Evolutionary conservation across 2,113 vertebrate genomes (phyloP).

Genomic region (Onychostoma macrolepis): DNA sequence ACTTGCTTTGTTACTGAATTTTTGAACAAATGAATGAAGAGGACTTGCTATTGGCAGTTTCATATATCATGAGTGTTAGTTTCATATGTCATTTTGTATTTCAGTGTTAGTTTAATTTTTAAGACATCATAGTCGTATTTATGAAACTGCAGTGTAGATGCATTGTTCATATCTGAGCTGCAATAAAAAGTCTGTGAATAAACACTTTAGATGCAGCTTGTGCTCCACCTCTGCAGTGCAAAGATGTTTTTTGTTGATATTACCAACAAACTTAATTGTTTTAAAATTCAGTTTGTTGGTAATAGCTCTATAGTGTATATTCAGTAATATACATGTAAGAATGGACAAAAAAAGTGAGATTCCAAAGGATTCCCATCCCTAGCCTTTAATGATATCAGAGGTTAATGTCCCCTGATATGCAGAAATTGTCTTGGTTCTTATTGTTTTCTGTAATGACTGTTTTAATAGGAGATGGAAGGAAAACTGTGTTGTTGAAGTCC

Average conservation of each 20-base stretch:
- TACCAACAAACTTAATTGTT: too few species aligned
- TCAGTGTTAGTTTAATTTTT: background rate
- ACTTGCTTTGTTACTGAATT: background rate
- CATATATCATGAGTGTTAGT: too few species aligned
- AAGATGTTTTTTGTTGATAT: background rate
- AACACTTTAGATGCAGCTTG: background rate
- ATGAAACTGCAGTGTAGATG: background rate
- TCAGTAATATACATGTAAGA: background rate
- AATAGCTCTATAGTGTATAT: background rate
- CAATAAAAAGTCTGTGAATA: too few species aligned
- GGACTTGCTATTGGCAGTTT: background rate
- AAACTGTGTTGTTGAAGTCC: constrained; percentile 90
- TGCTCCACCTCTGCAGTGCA: background rate
- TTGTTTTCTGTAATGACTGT: background rate
- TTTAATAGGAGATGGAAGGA: constrained; percentile 84
- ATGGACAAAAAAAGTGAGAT: background rate
- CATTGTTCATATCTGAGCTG: too few species aligned
- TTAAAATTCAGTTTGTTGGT: background rate
- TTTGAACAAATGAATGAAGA: background rate
- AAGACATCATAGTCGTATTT: background rate
- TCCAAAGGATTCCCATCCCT: too few species aligned
- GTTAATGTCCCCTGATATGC: too few species aligned
- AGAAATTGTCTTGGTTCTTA: background rate
- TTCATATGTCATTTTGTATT: background rate
- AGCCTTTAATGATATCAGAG: too few species aligned